Evolutionary conservation across 2,113 vertebrate genomes (phyloP).

Genomic region (Petaurus breviceps): DNA sequence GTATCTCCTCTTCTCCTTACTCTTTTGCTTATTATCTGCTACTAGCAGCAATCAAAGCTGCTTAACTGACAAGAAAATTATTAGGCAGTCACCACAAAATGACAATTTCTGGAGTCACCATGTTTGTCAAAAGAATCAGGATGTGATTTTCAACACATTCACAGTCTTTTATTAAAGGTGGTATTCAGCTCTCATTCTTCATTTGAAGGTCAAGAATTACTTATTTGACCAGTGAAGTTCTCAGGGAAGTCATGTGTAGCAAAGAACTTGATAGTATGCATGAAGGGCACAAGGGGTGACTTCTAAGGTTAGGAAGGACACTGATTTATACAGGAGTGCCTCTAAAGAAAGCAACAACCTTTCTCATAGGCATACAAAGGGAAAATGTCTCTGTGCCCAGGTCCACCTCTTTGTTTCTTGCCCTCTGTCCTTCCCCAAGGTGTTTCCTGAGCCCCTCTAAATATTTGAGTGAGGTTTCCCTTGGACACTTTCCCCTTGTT

Average conservation of each 20-base stretch:
- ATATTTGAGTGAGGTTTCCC: neutral
- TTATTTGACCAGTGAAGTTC: constrained; percentile 25
- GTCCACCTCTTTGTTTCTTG: neutral
- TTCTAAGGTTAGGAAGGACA: neutral
- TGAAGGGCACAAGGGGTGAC: neutral
- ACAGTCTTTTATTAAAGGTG: constrained; percentile 67
- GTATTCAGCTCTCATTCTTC: constrained; percentile 54
- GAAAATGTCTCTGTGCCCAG: neutral
- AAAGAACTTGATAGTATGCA: neutral
- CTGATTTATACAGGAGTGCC: neutral
- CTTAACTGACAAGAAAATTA: constrained; percentile 81
- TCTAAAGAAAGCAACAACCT: neutral
- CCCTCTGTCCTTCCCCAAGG: neutral
- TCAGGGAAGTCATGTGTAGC: neutral
- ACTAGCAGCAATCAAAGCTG: constrained; percentile 73
- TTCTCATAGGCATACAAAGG: neutral
- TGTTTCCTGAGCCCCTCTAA: neutral
- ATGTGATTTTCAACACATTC: constrained; percentile 55
- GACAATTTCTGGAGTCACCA: constrained; percentile 76
- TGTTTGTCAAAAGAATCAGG: constrained; percentile 68
- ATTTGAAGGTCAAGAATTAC: constrained; percentile 63
- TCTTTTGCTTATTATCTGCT: constrained; percentile 68
- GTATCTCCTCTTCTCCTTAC: constrained; percentile 69
- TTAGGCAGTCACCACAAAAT: constrained; percentile 66
- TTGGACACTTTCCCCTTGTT: neutral